Base-by-base conservation (phyloP, 1,140 invertebrate genomes). In the Lepidurus packardi region DNA sequence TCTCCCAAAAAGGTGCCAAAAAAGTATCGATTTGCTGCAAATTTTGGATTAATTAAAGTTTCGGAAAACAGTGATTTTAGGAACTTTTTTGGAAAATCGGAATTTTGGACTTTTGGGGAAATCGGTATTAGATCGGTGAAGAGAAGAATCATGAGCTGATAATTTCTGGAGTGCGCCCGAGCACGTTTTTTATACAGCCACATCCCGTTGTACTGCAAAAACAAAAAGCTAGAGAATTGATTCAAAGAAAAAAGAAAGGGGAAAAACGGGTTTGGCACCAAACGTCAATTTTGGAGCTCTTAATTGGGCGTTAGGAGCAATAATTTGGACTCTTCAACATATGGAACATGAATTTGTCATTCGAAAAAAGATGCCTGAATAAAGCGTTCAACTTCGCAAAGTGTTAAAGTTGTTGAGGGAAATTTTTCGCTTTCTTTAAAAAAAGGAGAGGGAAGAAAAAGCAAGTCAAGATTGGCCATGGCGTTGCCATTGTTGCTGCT, bases 271-370 rank as follows among this genome's bases (percentile, higher is more conserved):
- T 65, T 65, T 65, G 8, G 8, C 1, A n/a, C 53, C 8, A 13
- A 65, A 65, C n/a, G 53, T 65, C 53, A n/a, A 13, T n/a, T 21
- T 21, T 65, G 53, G 53, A 65, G 53, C 53, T 65, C 53, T 65
- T 65, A 65, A 65, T 65, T 65, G 53, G 53, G 16, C 21, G 21
- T 65, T 65, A n/a, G n/a, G 16, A 65, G 53, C 53, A 65, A n/a
- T 1, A 65, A 65, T 21, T 65, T 16, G 21, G 1, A 65, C 1
- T 65, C n/a, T 65, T 65, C 53, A 65, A 34, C 53, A 10, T 21
- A 65, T n/a, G 53, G 53, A 65, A 65, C 53, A n/a, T 7, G 53
- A 21, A 65, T 65, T 65, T 65, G 34, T 34, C 3, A 65, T 65
- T 65, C 16, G 16, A 65, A 65, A 4, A 21, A 65, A n/a, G 53